Base-by-base conservation (phyloP, 2,797 vertebrate genomes). In the Pangasius mekongensis region DNA sequence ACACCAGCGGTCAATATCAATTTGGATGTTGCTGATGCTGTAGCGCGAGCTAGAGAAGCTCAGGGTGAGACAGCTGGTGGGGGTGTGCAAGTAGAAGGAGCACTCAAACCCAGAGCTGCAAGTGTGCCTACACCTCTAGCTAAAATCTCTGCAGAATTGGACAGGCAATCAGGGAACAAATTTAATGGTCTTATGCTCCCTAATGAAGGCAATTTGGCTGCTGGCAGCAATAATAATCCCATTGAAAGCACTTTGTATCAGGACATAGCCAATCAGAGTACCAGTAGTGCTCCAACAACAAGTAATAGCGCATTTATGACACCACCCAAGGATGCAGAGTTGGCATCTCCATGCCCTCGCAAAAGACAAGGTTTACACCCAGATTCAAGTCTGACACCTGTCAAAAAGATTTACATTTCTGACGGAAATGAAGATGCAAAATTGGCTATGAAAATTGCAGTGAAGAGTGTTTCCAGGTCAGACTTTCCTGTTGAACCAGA, bases 401-500 rank as follows among this genome's bases (percentile, higher is more conserved):
- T 97, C 89, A 99, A 99, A 95, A 98, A 97, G 90, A 95, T 95
- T 81, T 96, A 98, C 66, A 93, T 97, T 92, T 95, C 97, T 83
- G 96, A 97, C 89, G 91, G 87, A 83, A 1, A 87, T n/a, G 96
- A 96, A 80, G 85, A 92, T 90, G 93, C 94, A 74, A 96, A 95
- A 90, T 93, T 92, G 73, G 91, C 90, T 36, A 67, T 90, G 52
- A 93, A 92, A 90, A 91, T 92, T 56, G 86, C 87, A 2, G 74
- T 90, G 27, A 94, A 94, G 93, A 96, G 95, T 73, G 85, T 94
- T 91, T 94, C 92, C 14, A 95, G 96, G 87, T 91, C 87, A 88
- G 95, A 94, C 83, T 91, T 92, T 54, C 93, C 95, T 84, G 82
- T 95, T 80, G 95, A 95, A 92, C 94, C 94, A 85, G 98, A 99